phyloP scores from a whole-genome alignment of 2,113 vertebrate genomes.

The Pelecanoides urinatrix region DNA sequence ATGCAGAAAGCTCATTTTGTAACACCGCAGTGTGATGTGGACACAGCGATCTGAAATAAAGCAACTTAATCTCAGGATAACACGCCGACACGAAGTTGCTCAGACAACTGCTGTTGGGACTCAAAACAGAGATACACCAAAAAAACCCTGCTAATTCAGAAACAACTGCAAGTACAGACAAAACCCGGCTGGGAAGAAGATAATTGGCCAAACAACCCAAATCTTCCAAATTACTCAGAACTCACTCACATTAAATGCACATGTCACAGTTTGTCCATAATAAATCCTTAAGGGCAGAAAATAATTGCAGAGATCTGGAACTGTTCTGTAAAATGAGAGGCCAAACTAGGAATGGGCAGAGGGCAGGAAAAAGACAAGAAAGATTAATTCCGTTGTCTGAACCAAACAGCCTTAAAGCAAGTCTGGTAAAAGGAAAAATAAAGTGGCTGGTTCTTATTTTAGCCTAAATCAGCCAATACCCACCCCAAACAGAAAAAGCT shows the following conservation, averaged over 20 bases:
- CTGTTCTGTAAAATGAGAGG: neutral
- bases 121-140: neutral
- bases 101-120: neutral
- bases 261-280: neutral
- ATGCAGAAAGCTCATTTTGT: slow-evolving; percentile 7
- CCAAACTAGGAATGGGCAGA: neutral
- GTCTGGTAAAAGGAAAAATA: neutral
- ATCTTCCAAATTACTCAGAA: neutral
- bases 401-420: neutral
- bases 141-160: neutral
- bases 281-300: neutral
- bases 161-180: neutral
- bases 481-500: neutral
- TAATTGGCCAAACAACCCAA: neutral
- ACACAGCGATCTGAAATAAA: neutral
- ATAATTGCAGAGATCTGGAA: neutral
- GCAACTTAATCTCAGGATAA: neutral
- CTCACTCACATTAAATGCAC: neutral
- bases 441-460: neutral
- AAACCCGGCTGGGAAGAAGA: neutral
- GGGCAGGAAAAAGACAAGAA: neutral
- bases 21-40: neutral
- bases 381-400: neutral
- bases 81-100: neutral
- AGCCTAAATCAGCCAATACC: neutral